A percentile compares a stretch with the other conserved stretches of the same genome.
Conservation (phyloP, 2,797 vertebrate species). For the Acanthurus leucopareius region DNA sequence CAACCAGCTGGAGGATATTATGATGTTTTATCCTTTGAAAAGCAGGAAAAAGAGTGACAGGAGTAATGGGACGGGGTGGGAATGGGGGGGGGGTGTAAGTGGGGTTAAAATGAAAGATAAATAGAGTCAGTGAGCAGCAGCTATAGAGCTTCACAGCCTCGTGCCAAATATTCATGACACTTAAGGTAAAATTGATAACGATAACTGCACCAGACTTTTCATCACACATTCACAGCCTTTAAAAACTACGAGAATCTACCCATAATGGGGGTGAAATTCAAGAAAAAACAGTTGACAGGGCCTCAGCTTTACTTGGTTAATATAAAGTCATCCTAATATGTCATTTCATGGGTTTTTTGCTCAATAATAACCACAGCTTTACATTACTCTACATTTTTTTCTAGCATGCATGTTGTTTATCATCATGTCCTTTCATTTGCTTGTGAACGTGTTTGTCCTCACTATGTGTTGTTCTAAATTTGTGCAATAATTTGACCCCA, state of each 20-base stretch:
- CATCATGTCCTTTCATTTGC: background rate
- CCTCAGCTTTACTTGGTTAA: background rate
- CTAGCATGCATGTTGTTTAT: background rate
- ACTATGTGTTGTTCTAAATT: background rate
- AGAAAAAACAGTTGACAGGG: background rate
- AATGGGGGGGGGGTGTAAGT: background rate
- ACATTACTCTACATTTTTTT: background rate
- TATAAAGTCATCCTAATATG: background rate
- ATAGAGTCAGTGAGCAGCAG: background rate
- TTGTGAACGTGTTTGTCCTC: background rate
- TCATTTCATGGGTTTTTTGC: background rate
- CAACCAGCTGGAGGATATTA: slow-evolving; percentile 97
- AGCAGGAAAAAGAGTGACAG: slow-evolving; percentile 27
- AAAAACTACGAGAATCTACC: background rate
- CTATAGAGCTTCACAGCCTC: background rate
- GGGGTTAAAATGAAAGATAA: slow-evolving; percentile 30
- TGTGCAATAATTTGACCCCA: background rate
- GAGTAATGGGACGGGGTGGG: background rate
- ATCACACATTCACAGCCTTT: background rate
- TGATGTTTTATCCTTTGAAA: slow-evolving; percentile 95
- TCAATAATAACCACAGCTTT: background rate
- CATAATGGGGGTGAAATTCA: background rate
- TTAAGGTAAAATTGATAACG: background rate
- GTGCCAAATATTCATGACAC: background rate
- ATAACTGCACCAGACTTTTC: too few species aligned